Evolutionary conservation across 2,797 vertebrate genomes (phyloP).

Genomic region (Bovichtus variegatus): DNA sequence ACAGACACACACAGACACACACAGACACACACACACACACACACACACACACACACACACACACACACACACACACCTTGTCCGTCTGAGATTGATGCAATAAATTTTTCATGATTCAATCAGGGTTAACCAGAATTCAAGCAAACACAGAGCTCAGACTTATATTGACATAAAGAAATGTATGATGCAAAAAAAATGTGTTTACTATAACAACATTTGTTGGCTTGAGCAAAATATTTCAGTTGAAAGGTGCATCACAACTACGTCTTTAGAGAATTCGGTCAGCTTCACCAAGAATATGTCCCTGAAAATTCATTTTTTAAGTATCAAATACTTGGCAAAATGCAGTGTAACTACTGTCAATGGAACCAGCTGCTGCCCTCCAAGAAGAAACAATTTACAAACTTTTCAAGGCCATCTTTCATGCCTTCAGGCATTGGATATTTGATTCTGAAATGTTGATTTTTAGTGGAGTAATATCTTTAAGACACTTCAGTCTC

Average conservation of each 20-base stretch:
- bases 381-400: not conserved
- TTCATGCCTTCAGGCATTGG: not conserved
- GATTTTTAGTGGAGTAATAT: not conserved
- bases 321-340: not conserved
- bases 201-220: not conserved
- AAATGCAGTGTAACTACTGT: not conserved
- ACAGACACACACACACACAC: not conserved
- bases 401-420: not conserved
- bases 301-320: not conserved
- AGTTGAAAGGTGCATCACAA: not conserved
- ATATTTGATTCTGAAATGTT: not conserved
- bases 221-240: not conserved
- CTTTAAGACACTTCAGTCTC: not conserved
- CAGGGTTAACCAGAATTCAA: slow-evolving; percentile 46
- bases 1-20: not conserved
- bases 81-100: slow-evolving; percentile 31
- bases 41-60: not conserved
- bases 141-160: slow-evolving; percentile 31
- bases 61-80: slow-evolving; percentile 2
- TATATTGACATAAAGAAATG: slow-evolving; percentile 9
- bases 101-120: slow-evolving; percentile 67
- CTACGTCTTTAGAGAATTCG: not conserved
- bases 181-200: not conserved
- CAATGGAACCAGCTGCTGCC: not conserved
- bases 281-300: not conserved